These are phyloP conservation scores for Ephialtes manifestator DNA, from an alignment of 2,888 invertebrate species.

Conservation along the genomic window DNA sequence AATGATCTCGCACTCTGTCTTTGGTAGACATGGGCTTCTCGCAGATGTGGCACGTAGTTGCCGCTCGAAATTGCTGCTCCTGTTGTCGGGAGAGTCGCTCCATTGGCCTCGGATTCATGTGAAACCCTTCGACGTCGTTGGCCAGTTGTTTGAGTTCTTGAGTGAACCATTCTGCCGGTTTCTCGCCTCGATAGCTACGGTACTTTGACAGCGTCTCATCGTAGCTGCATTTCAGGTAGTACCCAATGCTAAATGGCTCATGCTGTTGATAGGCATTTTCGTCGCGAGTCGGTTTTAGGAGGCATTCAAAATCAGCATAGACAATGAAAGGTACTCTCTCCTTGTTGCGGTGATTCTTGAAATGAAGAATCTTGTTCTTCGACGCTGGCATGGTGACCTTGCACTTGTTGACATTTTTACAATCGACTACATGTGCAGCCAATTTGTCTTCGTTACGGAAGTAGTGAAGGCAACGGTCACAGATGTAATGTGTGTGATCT, in stretches of 20 bases:
- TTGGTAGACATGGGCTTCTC: conserved; percentile 57
- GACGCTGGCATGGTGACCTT: too few species aligned
- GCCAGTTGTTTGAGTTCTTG: conserved; percentile 34
- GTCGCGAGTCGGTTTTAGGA: conserved; percentile 47
- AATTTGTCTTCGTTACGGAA: too few species aligned
- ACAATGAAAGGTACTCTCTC: conserved; percentile 60
- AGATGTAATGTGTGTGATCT: conserved; percentile 5
- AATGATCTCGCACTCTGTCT: conserved; percentile 65
- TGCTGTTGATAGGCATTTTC: conserved; percentile 14
- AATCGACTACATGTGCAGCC: too few species aligned
- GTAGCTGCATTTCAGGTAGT: conserved; percentile 48
- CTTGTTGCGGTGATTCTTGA: too few species aligned
- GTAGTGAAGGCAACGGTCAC: too few species aligned
- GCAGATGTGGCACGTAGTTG: conserved; percentile 67
- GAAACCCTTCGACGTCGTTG: conserved; percentile 12
- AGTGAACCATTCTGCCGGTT: conserved; percentile 62
- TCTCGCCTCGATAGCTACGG: conserved; percentile 16
- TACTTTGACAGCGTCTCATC: conserved; percentile 54
- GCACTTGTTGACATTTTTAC: too few species aligned
- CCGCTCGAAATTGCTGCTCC: conserved; percentile 31
- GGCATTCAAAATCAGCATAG: conserved; percentile 65
- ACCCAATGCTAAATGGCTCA: conserved; percentile 44
- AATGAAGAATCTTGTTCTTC: too few species aligned
- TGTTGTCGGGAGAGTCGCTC: conserved; percentile 40
- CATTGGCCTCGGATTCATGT: conserved; percentile 45